phyloP scores from a whole-genome alignment of 1,140 invertebrate genomes.

The Drosophila arawakana region DNA sequence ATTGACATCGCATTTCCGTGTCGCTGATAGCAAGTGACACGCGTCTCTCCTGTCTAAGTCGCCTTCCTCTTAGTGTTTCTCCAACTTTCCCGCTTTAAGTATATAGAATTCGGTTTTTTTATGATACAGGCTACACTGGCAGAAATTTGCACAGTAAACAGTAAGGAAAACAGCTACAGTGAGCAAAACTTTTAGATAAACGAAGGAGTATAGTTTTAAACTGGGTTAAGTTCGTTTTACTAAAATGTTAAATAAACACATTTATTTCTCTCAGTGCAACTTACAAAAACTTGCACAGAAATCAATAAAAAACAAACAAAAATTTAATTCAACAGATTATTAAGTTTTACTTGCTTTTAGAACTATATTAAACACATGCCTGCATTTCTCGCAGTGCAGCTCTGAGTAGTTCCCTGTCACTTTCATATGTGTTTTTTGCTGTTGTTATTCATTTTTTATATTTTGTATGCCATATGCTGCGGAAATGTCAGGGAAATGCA shows the following conservation, averaged over 20 bases:
- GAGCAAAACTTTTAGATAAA: not conserved
- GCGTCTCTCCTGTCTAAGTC: slow-evolving; percentile 13
- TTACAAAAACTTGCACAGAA: no score
- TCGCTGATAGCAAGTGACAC: slow-evolving; percentile 53
- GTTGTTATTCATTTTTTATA: slow-evolving; percentile 18
- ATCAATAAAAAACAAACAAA: no score
- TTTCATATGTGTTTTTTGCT: slow-evolving; percentile 19
- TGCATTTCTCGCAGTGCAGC: slow-evolving; percentile 16
- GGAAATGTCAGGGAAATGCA: slow-evolving; percentile 75
- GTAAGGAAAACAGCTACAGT: not conserved
- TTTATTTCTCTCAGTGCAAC: no score
- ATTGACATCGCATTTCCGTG: slow-evolving; percentile 78
- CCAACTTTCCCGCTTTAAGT: not conserved
- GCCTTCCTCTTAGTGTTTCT: not conserved
- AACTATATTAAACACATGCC: no score
- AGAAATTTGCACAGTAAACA: no score
- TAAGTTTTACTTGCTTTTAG: no score
- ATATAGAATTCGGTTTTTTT: no score
- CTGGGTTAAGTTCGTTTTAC: no score
- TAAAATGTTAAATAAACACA: no score
- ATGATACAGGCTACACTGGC: no score
- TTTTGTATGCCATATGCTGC: slow-evolving; percentile 56
- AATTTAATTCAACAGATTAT: no score
- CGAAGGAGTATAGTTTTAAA: no score
- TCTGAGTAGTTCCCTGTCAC: slow-evolving; percentile 19